Base-by-base conservation (phyloP, 2,888 invertebrate species). In the Zootermopsis nevadensis region DNA sequence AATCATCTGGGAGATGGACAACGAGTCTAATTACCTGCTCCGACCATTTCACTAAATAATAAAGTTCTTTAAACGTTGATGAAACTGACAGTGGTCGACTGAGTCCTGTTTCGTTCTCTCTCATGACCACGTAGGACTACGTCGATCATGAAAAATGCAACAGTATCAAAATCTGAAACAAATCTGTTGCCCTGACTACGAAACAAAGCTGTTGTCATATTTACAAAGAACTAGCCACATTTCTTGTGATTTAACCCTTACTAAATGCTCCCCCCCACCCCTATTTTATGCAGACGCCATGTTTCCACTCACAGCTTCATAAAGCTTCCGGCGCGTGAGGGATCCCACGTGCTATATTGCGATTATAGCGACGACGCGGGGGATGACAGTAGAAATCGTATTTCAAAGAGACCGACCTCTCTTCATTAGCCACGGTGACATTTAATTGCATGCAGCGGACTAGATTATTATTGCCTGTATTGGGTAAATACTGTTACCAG, bases 291-390 rank as follows among this genome's bases (percentile, higher is more conserved):
- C 35, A 24, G 38, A 12, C 74, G 74, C 74, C 74, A 74, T 38
- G 74, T n/a, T 74, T 69, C 19, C 69, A 22, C 31, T 69, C 31
- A 30, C 33, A 60, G n/a, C 60, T 7, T 4, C 27, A n/a, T n/a
- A 27, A 27, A 27, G 60, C 60, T 60, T 60, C 60, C 60, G 60
- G 60, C 60, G 60, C n/a, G 74, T 19, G 74, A 24, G 35, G 74
- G 35, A 42, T n/a, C 77, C 66, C 77, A 77, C 84, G 84, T 81
- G 84, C 81, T 83, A 84, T 84, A 84, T 84, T 84, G 82, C 84
- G 84, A 80, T 82, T 84, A 84, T 80, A 42, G 83, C 72, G 83
- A 83, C 80, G 80, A 35, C n/a, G n/a, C n/a, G n/a, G 82, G 38
- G 77, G 81, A 79, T 79, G 82, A 82, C 84, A 69, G 72, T 53